Conservation (phyloP, 2,888 invertebrate species). For the Ceraclea dissimilis region DNA sequence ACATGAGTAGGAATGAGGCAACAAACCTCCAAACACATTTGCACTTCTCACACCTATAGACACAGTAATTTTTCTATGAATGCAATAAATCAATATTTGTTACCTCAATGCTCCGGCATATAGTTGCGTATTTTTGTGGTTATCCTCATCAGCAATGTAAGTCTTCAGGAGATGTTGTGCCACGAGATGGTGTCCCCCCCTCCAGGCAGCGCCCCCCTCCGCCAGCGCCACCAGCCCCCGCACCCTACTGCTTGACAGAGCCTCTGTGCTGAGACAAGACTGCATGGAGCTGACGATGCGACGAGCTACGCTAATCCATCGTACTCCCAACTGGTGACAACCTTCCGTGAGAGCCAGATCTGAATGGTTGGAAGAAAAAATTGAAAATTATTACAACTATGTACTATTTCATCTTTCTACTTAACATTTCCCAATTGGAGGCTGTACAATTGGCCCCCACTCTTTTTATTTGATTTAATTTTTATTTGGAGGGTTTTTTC, state of each 20-base stretch:
- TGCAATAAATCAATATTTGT: not conserved
- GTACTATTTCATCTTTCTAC: no score
- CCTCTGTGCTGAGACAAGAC: not conserved
- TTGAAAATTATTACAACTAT: no score
- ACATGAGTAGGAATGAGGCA: no score
- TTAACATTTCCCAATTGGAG: no score
- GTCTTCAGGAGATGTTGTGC: conserved; percentile 40
- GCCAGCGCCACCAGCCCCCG: conserved; percentile 35
- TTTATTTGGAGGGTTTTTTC: no score
- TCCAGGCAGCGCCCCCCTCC: conserved; percentile 44
- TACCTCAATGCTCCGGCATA: conserved; percentile 40
- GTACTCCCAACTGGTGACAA: conserved; percentile 47
- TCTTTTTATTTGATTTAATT: no score
- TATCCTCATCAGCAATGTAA: conserved; percentile 32
- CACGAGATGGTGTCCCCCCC: conserved; percentile 43
- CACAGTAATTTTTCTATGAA: no score
- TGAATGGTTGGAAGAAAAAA: conserved; percentile 32
- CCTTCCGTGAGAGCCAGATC: conserved; percentile 48
- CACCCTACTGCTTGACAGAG: not conserved
- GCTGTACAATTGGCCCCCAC: no score
- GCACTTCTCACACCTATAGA: no score
- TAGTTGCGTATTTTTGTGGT: conserved; percentile 30
- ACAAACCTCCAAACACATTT: no score
- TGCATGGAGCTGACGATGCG: not conserved
- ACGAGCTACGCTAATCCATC: conserved; percentile 43